A percentile compares a stretch with the other conserved stretches of the same genome.
phyloP scores from a whole-genome alignment of 1,140 invertebrate genomes.

The Mactra quadrangularis region DNA sequence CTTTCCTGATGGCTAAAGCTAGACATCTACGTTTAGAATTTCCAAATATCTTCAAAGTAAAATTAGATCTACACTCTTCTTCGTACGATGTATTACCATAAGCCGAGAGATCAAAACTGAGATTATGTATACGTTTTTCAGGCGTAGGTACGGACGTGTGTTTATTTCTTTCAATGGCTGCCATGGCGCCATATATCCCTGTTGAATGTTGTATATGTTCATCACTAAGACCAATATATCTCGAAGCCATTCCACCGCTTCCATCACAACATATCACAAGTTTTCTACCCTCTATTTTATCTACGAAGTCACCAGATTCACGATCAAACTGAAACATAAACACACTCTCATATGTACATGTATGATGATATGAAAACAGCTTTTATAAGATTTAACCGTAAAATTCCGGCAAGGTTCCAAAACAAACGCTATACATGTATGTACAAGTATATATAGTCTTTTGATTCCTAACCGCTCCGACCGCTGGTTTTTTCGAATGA shows the following conservation, averaged over 20 bases:
- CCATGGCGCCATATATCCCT: slow-evolving; percentile 79
- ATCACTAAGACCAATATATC: slow-evolving; percentile 78
- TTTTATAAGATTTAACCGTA: background rate
- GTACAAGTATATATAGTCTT: too few species aligned
- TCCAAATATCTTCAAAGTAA: slow-evolving; percentile 81
- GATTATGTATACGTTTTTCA: slow-evolving; percentile 79
- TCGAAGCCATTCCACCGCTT: slow-evolving; percentile 72
- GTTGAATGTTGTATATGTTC: slow-evolving; percentile 77
- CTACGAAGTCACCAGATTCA: slow-evolving; percentile 73
- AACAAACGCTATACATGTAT: background rate
- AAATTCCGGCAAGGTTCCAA: background rate
- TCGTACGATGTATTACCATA: slow-evolving; percentile 71
- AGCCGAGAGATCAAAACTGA: slow-evolving; percentile 80
- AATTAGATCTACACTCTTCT: slow-evolving; percentile 71
- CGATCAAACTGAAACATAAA: slow-evolving; percentile 74
- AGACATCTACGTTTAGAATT: slow-evolving; percentile 78
- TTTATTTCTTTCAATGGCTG: slow-evolving; percentile 75
- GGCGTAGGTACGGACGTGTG: slow-evolving; percentile 75
- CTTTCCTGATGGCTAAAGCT: slow-evolving; percentile 76
- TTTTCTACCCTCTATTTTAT: slow-evolving; percentile 71
- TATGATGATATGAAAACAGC: background rate
- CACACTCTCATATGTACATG: too few species aligned
- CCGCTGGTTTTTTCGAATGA: too few species aligned
- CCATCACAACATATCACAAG: slow-evolving; percentile 80
- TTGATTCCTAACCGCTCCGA: too few species aligned